Conservation (phyloP, 2,888 invertebrate species). For the Drosophila emarginata region DNA sequence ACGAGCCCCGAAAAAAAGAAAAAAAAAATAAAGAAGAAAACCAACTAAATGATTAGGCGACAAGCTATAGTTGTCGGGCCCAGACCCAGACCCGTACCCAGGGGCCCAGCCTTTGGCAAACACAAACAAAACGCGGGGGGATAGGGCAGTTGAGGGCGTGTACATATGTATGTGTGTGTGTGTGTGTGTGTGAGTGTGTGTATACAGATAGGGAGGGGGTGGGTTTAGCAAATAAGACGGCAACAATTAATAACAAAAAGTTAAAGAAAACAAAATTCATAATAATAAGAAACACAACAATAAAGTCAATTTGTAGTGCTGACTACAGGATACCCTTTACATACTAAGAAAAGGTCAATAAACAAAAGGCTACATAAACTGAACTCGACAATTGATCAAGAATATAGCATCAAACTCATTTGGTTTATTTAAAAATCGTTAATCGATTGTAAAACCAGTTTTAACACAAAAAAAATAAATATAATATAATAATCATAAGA, state of each 20-base stretch:
- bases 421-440: too few relatives aligned
- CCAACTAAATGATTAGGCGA: background rate
- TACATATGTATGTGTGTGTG: background rate
- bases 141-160: background rate
- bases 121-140: background rate
- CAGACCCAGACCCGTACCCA: background rate
- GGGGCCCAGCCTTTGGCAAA: constrained; percentile 3
- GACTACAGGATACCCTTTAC: background rate
- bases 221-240: constrained; percentile 7
- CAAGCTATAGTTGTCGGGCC: background rate
- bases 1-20: constrained; percentile 3
- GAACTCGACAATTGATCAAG: too few relatives aligned
- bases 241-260: constrained; percentile 2
- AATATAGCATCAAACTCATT: too few relatives aligned
- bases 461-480: too few relatives aligned
- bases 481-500: too few relatives aligned
- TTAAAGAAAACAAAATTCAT: background rate
- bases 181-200: background rate
- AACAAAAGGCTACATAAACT: too few relatives aligned
- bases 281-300: background rate
- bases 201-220: background rate
- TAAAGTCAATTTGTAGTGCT: background rate
- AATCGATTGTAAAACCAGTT: too few relatives aligned
- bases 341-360: too few relatives aligned
- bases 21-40: background rate